phyloP scores from a whole-genome alignment of 2,113 vertebrate genomes.

The Pterocles burchelli region DNA sequence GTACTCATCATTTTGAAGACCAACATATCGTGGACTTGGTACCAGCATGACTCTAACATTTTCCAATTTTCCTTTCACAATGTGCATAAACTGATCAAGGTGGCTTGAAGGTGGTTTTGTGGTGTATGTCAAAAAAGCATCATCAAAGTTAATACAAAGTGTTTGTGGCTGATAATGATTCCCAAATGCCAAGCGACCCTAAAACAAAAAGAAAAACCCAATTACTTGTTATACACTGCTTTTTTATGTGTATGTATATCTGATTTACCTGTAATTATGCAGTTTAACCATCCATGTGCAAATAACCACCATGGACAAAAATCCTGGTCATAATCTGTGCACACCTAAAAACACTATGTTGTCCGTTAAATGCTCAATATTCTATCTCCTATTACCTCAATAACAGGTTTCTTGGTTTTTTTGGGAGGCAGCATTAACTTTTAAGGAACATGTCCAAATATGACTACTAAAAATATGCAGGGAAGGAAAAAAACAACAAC shows the following conservation, averaged over 20 bases:
- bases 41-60: constrained; percentile 98
- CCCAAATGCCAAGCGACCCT: constrained; percentile 97
- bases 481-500: background rate
- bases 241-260: background rate
- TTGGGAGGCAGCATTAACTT: background rate
- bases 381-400: background rate
- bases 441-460: background rate
- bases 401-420: background rate
- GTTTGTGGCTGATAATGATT: constrained; percentile 97
- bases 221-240: background rate
- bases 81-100: constrained; percentile 98
- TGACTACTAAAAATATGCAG: background rate
- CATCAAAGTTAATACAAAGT: constrained; percentile 94
- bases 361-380: background rate
- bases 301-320: background rate
- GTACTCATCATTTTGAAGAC: constrained; percentile 97
- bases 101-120: constrained; percentile 99
- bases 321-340: background rate
- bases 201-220: background rate
- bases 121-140: constrained; percentile 94
- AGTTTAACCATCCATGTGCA: background rate
- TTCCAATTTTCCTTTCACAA: constrained; percentile 95
- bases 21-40: constrained; percentile 93
- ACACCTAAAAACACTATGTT: background rate
- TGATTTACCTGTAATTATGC: background rate